phyloP scores from a whole-genome alignment of 2,113 vertebrate genomes.

The Planiliza haematocheilus region DNA sequence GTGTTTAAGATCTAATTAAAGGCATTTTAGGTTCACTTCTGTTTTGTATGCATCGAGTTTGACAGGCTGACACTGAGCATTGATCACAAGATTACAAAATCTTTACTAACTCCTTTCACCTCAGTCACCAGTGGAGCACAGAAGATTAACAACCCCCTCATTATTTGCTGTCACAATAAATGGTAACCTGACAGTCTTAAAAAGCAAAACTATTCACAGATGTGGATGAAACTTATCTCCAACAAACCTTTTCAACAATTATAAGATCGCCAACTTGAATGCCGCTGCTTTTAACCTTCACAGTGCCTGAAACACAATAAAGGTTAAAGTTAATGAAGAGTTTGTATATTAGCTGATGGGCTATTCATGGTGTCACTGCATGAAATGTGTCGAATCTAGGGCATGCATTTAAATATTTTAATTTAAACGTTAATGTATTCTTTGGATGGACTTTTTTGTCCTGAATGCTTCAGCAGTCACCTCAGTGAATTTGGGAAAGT shows the following conservation, averaged over 20 bases:
- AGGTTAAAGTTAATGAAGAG: constrained; percentile 12
- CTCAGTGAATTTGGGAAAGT: constrained; percentile 55
- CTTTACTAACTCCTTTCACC: constrained; percentile 77
- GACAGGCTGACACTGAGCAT: constrained; percentile 67
- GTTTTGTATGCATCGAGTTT: constrained; percentile 33
- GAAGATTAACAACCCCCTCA: constrained; percentile 62
- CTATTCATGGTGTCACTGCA: background rate
- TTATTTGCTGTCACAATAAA: constrained; percentile 65
- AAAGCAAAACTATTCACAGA: constrained; percentile 66
- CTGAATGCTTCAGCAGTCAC: constrained; percentile 36
- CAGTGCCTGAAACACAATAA: constrained; percentile 86
- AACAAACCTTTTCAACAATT: constrained; percentile 97
- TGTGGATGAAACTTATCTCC: constrained; percentile 54
- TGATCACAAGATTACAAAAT: constrained; percentile 80
- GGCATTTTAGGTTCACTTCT: constrained; percentile 39
- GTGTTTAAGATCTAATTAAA: constrained; percentile 59
- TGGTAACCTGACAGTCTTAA: constrained; percentile 47
- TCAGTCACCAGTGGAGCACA: constrained; percentile 57
- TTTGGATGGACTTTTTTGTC: constrained; percentile 30
- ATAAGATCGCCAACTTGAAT: constrained; percentile 98
- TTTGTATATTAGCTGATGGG: background rate
- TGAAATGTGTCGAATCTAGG: background rate
- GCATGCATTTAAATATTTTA: background rate
- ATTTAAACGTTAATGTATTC: background rate
- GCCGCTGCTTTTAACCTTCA: constrained; percentile 95